Base-by-base conservation (phyloP, 1,140 invertebrate genomes). In the Dreissena polymorpha region DNA sequence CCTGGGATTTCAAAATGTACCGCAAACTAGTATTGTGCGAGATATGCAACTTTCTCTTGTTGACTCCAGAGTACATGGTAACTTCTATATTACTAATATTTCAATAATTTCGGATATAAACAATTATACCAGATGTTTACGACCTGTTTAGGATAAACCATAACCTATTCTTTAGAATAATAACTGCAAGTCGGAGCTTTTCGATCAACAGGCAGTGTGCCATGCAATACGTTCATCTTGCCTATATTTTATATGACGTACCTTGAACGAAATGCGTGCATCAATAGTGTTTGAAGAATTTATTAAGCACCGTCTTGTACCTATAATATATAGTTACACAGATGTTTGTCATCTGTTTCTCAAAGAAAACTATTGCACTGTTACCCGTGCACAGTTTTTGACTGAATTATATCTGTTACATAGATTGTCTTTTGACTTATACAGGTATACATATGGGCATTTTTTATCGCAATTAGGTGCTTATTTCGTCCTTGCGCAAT, bases 271-370 rank as follows among this genome's bases (percentile, higher is more conserved):
- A 39, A 39, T 39, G 39, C 39, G 39, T 39, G 39, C 2, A 39
- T 39, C 3, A 2, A 39, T 39, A 39, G 2, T 39, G 39, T 39
- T 39, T 39, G 39, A 39, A 5, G n/a, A n/a, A 39, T 39, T 5
- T 5, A 2, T 39, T 39, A 39, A 39, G 39, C 8, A 39, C n/a
- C 2, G 39, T 39, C 39, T 39, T 39, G 2, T 39, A 39, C 39
- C 39, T 5, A 39, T 39, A 39, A 39, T 39, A 5, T 39, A 39
- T 39, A 39, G 98, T 53, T 99, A 97, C 93, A 96, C 99, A 51
- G 98, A 98, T 0, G 98, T 99, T 0, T 99, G 98, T 91, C 97
- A 98, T 92, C 98, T 98, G 0, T 94, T 99, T 29, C 94, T 95
- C 72, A 90, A 90, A 70, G 90, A 90, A 67, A 89, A 87, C 51